Conservation (phyloP, 2,113 vertebrate species). For the Brachyhypopomus gauderio region DNA sequence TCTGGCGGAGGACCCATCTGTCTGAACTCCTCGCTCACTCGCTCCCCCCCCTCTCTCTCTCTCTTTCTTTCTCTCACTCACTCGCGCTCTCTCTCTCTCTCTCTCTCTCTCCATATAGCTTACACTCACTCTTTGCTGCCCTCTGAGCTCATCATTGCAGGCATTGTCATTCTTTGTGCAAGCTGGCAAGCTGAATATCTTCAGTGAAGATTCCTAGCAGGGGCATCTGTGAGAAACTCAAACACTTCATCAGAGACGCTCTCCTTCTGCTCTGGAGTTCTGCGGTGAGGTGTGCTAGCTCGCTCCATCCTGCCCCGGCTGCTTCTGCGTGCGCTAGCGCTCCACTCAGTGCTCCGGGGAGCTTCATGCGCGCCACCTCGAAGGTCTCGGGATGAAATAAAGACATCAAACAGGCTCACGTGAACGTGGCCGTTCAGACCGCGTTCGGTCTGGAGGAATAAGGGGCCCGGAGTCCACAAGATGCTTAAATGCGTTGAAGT, state of each 20-base stretch:
- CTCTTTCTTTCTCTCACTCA: too few species aligned
- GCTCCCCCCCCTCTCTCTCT: too few species aligned
- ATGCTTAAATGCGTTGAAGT: slow-evolving; percentile 44
- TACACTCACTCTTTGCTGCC: slow-evolving; percentile 44
- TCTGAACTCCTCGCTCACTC: slow-evolving; percentile 35
- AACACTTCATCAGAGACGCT: slow-evolving; percentile 16
- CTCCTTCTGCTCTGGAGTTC: slow-evolving; percentile 17
- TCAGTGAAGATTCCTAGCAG: background rate
- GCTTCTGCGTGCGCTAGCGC: slow-evolving; percentile 17
- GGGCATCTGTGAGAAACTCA: background rate
- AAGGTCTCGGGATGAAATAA: slow-evolving; percentile 33
- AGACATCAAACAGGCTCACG: slow-evolving; percentile 38
- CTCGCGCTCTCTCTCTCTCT: background rate
- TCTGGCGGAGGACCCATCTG: slow-evolving; percentile 62
- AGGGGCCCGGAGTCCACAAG: background rate
- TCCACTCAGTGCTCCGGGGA: background rate
- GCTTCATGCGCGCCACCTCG: slow-evolving; percentile 21
- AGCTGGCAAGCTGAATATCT: slow-evolving; percentile 27
- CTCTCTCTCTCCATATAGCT: slow-evolving; percentile 31
- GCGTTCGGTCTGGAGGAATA: slow-evolving; percentile 13
- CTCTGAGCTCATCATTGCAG: slow-evolving; percentile 14
- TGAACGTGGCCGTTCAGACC: slow-evolving; percentile 39
- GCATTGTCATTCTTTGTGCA: slow-evolving; percentile 15
- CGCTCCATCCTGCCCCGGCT: slow-evolving; percentile 34
- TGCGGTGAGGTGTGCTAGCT: slow-evolving; percentile 32